Conservation (phyloP, 1,140 invertebrate species). For the Diabrotica virgifera region DNA sequence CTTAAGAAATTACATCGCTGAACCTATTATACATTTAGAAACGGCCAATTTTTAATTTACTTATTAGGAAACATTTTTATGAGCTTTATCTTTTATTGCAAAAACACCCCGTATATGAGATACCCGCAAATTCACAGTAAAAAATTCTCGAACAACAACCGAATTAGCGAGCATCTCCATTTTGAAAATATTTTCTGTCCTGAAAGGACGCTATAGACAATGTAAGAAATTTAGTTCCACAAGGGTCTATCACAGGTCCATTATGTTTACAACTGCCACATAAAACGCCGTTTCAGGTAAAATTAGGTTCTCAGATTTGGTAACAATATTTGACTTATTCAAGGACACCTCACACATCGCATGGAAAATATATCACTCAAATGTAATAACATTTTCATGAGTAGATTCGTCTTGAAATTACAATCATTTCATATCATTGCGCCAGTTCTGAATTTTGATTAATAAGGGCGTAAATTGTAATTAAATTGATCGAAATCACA, state of each 20-base stretch:
- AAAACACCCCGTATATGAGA: slow-evolving; percentile 25
- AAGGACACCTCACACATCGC: not conserved
- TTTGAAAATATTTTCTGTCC: too few species aligned
- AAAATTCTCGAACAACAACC: too few species aligned
- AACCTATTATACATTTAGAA: not conserved
- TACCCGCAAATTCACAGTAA: not conserved
- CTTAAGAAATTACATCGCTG: not conserved
- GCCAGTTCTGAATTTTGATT: too few species aligned
- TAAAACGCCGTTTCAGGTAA: not conserved
- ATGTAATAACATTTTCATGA: not conserved
- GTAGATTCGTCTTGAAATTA: too few species aligned
- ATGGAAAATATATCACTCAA: not conserved
- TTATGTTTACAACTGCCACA: slow-evolving; percentile 7
- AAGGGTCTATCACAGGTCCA: slow-evolving; percentile 23
- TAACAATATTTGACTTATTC: not conserved
- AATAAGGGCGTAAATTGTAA: too few species aligned
- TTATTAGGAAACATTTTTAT: slow-evolving; percentile 13
- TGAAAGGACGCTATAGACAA: not conserved
- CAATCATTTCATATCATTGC: too few species aligned
- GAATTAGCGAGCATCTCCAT: not conserved
- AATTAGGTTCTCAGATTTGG: not conserved
- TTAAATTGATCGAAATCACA: not conserved
- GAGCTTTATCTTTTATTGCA: slow-evolving; percentile 24
- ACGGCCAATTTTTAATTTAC: slow-evolving; percentile 6
- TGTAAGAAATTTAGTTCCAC: slow-evolving; percentile 7